These are phyloP conservation scores for Onychomys torridus DNA, from an alignment of 2,797 vertebrate species.

Conservation along the genomic window DNA sequence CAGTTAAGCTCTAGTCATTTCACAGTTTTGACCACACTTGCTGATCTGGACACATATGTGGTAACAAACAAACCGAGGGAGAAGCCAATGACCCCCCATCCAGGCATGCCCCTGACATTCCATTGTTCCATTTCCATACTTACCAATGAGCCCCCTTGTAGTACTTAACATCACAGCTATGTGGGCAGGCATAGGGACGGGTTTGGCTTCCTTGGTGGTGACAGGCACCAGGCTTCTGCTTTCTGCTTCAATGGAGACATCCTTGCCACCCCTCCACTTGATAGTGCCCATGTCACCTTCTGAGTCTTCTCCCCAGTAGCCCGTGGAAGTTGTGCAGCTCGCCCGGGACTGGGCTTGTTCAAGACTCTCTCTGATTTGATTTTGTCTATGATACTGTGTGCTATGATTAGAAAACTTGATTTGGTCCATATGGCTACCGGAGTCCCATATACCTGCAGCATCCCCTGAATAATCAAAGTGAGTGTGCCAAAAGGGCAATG, in stretches of 20 bases:
- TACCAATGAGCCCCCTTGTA: conserved; percentile 93
- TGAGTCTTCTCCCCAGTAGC: conserved; percentile 98
- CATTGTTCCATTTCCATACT: conserved; percentile 80
- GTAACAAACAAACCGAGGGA: neutral
- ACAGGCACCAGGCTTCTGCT: conserved; percentile 93
- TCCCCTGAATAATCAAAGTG: conserved; percentile 90
- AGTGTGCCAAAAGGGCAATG: conserved; percentile 91
- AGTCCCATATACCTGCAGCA: conserved; percentile 88
- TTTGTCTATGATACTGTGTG: conserved; percentile 89
- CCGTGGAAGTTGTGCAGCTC: conserved; percentile 96
- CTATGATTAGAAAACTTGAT: conserved; percentile 90
- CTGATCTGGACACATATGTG: neutral
- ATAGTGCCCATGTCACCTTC: conserved; percentile 99
- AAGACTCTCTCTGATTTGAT: conserved; percentile 88
- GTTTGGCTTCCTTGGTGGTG: conserved; percentile 94
- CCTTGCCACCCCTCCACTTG: conserved; percentile 97
- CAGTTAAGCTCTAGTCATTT: neutral
- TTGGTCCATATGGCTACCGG: conserved; percentile 89
- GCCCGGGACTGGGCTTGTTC: conserved; percentile 94
- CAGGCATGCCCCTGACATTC: neutral
- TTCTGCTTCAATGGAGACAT: conserved; percentile 94
- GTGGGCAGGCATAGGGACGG: conserved; percentile 90
- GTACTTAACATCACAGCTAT: conserved; percentile 91
- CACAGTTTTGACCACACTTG: neutral
- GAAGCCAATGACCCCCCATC: neutral